Evolutionary conservation across 1,140 invertebrate species (phyloP), one percentile per base, ranked within the genome.

Genomic region (Notospermus geniculatus): DNA sequence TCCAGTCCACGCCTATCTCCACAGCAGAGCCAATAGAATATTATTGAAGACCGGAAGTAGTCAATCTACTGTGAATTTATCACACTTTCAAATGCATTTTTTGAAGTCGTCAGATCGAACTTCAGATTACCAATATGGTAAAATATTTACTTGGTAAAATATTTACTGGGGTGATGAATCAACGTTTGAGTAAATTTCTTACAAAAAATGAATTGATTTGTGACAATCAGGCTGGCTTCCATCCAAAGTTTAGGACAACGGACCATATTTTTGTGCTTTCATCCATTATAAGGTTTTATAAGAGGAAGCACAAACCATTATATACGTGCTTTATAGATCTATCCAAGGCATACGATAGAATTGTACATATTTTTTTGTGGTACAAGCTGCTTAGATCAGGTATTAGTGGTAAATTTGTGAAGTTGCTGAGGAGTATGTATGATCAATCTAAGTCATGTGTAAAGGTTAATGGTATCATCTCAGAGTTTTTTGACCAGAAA

Each of bases 291-390:
- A 5, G 46, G 25, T 27, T 7, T 50, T 19, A 7, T n/a, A 27
- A 50, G n/a, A 50, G n/a, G 46, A 50, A 50, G n/a, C 25, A 23
- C 9, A 50, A n/a, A 9, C n/a, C n/a, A 50, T n/a, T 50, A 19
- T 50, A 7, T 50, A 50, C 46, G 9, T 50, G 46, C n/a, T 50
- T 50, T 27, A 50, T 50, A 4, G 46, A 50, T 50, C n/a, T 50
- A 19, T 27, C 19, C 9, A 50, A 50, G 25, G 46, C 46, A 7
- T 50, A 23, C 4, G 46, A 50, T 27, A 23, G 19, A 50, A 27
- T 50, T n/a, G 9, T 5, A 5, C 46, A 50, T 27, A 5, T 4
- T 19, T 19, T 19, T 50, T n/a, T 50, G 4, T 23, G n/a, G 25
- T 50, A 50, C n/a, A 50, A 50, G n/a, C n/a, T 50, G n/a, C n/a